phyloP scores from a whole-genome alignment of 1,140 invertebrate genomes.

The Parasteatoda tepidariorum region DNA sequence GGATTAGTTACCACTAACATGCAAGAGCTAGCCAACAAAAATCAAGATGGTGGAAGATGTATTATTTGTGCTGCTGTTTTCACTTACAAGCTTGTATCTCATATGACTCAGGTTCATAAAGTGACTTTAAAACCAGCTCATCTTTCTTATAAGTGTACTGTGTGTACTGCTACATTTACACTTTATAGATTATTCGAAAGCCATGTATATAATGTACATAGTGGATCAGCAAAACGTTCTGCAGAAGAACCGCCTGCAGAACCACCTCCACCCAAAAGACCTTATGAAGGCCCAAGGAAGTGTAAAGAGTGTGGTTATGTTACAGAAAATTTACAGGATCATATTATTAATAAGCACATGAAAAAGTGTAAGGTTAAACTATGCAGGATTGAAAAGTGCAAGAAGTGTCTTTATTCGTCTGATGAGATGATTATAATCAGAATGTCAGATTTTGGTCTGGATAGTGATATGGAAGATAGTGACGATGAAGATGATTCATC shows the following conservation, averaged over 20 bases:
- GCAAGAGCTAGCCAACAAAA: constrained; percentile 94
- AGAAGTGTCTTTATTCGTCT: constrained; percentile 62
- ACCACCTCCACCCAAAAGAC: constrained; percentile 25
- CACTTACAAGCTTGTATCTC: constrained; percentile 91
- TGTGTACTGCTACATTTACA: constrained; percentile 92
- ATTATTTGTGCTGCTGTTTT: constrained; percentile 93
- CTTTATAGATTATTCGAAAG: constrained; percentile 96
- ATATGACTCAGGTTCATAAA: constrained; percentile 89
- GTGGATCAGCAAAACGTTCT: constrained; percentile 73
- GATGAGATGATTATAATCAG: constrained; percentile 62
- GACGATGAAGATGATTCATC: constrained; percentile 41
- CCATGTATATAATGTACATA: constrained; percentile 92
- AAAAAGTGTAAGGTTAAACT: constrained; percentile 61
- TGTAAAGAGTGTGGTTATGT: constrained; percentile 58
- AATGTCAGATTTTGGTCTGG: constrained; percentile 59
- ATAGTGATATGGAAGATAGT: constrained; percentile 59
- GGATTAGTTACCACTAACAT: constrained; percentile 94
- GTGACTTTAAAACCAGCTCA: constrained; percentile 92
- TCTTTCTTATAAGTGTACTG: constrained; percentile 93
- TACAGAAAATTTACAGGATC: constrained; percentile 51
- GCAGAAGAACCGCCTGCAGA: constrained; percentile 72
- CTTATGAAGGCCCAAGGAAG: not conserved
- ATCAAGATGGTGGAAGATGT: constrained; percentile 92
- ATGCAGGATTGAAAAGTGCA: constrained; percentile 64
- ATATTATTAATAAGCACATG: constrained; percentile 60